These are phyloP conservation scores for Ptychodera flava DNA, from an alignment of 35 echinoderm and acorn worm genomes.

Conservation along the genomic window DNA sequence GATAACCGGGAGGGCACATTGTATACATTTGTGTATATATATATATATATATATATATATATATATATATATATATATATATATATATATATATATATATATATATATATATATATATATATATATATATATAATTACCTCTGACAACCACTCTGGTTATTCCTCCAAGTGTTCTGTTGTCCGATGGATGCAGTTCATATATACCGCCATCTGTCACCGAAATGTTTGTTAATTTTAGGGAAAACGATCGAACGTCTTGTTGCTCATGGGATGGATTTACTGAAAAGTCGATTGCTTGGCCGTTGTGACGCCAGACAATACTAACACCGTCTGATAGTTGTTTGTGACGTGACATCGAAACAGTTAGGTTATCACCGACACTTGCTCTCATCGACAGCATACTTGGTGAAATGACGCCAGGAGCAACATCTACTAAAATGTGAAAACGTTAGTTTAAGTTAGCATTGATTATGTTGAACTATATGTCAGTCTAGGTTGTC, in stretches of 20 bases:
- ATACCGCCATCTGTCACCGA: background rate
- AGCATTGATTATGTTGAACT: background rate
- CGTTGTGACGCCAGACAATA: background rate
- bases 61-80: no score
- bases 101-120: no score
- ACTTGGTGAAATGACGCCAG: background rate
- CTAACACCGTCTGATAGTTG: background rate
- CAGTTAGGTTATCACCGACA: background rate
- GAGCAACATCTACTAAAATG: background rate
- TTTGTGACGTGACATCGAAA: background rate
- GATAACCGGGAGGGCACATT: no score
- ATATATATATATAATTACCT: no score
- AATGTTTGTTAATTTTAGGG: no score
- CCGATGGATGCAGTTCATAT: background rate
- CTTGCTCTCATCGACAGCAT: background rate
- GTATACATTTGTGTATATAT: no score
- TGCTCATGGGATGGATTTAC: no score
- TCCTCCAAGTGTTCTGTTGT: background rate
- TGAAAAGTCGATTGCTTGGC: no score
- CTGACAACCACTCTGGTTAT: background rate
- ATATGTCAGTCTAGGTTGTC: no score
- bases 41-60: no score
- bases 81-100: no score
- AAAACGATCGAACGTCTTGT: no score
- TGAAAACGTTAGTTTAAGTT: background rate